These are phyloP conservation scores for Scortum barcoo DNA, from an alignment of 2,113 vertebrate species.

Conservation along the genomic window DNA sequence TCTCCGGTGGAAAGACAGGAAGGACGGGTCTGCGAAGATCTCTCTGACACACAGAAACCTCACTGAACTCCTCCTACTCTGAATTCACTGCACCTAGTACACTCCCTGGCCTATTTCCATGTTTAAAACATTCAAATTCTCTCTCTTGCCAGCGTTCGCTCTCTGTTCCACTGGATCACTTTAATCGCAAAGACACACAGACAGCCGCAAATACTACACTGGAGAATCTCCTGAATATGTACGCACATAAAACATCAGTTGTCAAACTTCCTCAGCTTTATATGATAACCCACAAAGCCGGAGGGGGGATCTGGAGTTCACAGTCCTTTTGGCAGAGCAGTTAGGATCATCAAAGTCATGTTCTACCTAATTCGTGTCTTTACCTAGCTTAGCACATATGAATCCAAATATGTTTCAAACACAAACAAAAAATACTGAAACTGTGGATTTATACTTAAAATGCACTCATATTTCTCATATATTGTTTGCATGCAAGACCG, in stretches of 20 bases:
- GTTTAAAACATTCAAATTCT: constrained; percentile 25
- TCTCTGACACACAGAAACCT: neutral
- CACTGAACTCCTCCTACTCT: constrained; percentile 25
- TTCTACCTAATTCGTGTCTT: constrained; percentile 12
- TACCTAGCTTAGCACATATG: too few relatives aligned
- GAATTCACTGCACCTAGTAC: constrained; percentile 12
- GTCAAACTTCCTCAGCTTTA: constrained; percentile 23
- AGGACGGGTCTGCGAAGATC: constrained; percentile 13
- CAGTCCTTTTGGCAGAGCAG: constrained; percentile 22
- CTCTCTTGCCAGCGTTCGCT: constrained; percentile 21
- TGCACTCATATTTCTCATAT: too few relatives aligned
- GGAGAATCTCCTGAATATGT: constrained; percentile 34
- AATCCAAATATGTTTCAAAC: too few relatives aligned
- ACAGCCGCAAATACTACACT: neutral
- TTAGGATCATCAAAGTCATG: constrained; percentile 18
- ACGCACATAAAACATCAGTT: constrained; percentile 27
- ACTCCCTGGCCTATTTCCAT: constrained; percentile 31
- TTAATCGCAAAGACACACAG: constrained; percentile 49
- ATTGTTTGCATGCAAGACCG: too few relatives aligned
- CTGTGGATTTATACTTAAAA: too few relatives aligned
- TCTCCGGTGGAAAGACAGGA: constrained; percentile 8
- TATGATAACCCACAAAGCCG: constrained; percentile 18
- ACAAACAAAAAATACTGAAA: too few relatives aligned
- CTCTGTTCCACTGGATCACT: constrained; percentile 55
- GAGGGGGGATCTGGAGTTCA: constrained; percentile 15